phyloP scores from a whole-genome alignment of 2,113 vertebrate genomes.

The Pseudorhombus dupliciocellatus region DNA sequence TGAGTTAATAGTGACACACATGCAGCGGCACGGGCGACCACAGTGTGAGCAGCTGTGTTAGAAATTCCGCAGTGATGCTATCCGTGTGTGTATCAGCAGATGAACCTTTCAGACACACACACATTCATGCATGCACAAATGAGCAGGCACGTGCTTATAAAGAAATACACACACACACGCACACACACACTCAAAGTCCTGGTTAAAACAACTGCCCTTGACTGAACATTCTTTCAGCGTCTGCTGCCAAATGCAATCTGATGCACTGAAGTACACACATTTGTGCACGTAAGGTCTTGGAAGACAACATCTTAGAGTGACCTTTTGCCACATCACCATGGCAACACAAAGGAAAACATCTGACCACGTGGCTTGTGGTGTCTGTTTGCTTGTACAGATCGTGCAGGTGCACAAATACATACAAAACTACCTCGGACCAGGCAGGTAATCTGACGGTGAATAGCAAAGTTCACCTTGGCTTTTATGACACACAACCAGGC shows the following conservation, averaged over 20 bases:
- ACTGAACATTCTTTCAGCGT: constrained; percentile 37
- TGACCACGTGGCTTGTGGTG: constrained; percentile 48
- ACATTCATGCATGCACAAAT: not conserved
- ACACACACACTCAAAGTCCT: constrained; percentile 8
- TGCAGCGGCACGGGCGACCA: constrained; percentile 7
- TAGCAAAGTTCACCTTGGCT: constrained; percentile 67
- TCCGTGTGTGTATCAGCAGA: constrained; percentile 24
- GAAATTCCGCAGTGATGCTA: constrained; percentile 28
- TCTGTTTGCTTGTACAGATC: constrained; percentile 42
- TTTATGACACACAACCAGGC: constrained; percentile 49
- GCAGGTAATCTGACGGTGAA: constrained; percentile 55
- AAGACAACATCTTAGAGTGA: constrained; percentile 46
- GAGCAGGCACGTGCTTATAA: not conserved
- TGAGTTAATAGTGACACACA: constrained; percentile 56
- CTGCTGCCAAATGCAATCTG: constrained; percentile 57
- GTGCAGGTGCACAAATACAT: constrained; percentile 10
- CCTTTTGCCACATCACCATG: constrained; percentile 64
- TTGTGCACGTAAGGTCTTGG: constrained; percentile 48
- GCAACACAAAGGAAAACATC: constrained; percentile 63
- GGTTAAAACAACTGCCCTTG: not conserved
- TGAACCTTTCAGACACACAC: not conserved
- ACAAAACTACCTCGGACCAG: constrained; percentile 27
- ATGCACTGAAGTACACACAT: constrained; percentile 33
- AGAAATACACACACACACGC: not conserved
- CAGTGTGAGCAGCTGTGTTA: constrained; percentile 8